A percentile compares a stretch with the other conserved stretches of the same genome.
phyloP scores from a whole-genome alignment of 2,888 invertebrate genomes.

The Alloplasta piceator region DNA sequence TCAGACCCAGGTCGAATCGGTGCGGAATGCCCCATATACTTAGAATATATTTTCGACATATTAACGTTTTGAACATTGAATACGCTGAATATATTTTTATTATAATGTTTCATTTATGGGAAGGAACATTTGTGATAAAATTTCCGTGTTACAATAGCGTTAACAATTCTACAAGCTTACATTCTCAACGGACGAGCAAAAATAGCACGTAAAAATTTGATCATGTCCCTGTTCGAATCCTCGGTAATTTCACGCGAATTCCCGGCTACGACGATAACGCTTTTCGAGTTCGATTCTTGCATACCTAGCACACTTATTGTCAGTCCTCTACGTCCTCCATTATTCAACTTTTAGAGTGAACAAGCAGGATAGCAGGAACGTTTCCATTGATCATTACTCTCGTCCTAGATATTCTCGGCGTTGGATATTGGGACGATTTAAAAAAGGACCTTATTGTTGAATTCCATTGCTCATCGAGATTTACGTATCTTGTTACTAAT shows the following conservation, averaged over 20 bases:
- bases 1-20: too few relatives aligned
- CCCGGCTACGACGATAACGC: slow-evolving; percentile 30
- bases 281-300: slow-evolving; percentile 31
- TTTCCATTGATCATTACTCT: slow-evolving; percentile 54
- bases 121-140: too few relatives aligned
- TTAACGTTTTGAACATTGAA: too few relatives aligned
- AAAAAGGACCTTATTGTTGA: neutral
- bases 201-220: neutral
- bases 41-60: too few relatives aligned
- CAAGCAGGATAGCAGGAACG: slow-evolving; percentile 37
- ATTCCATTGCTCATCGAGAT: too few relatives aligned
- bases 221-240: neutral
- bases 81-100: too few relatives aligned
- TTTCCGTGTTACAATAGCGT: too few relatives aligned
- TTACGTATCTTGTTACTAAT: too few relatives aligned
- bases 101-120: too few relatives aligned
- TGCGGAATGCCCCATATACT: too few relatives aligned
- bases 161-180: too few relatives aligned
- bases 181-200: neutral
- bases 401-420: slow-evolving; percentile 2
- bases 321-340: slow-evolving; percentile 29
- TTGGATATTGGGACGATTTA: neutral
- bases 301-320: slow-evolving; percentile 39
- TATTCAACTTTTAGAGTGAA: slow-evolving; percentile 34
- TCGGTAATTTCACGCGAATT: slow-evolving; percentile 1